Evolutionary conservation across 1,140 invertebrate genomes (phyloP), one percentile per base, ranked within the genome.

Genomic region (Drosophila mauritiana): DNA sequence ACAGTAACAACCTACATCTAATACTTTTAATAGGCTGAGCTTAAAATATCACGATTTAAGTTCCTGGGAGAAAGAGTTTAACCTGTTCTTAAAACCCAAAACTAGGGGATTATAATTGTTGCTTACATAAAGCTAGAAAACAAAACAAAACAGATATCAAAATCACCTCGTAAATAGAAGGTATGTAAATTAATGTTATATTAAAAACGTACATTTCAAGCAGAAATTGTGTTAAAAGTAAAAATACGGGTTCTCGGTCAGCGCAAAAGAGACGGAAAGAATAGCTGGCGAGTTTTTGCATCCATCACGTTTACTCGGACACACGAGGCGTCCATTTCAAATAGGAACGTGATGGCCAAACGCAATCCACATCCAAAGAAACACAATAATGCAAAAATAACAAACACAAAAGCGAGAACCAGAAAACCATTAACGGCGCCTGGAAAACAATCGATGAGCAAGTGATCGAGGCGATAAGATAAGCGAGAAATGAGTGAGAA

Each of bases 291-390:
- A 70, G 49, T 69, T 61, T n/a, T 43, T 65, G 45, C 45, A 82
- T 77, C 79, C 77, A 90, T 86, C 86, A 90, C 86, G 86, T 86
- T 91, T 90, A 90, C 69, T 90, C 82, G 79, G 78, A 78, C 77
- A 82, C 65, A 90, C 86, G 86, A 90, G 82, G 73, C 88, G 72
- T 90, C 79, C 86, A 90, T 90, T 90, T 78, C 74, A 90, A 90
- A 75, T 79, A 88, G 81, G 68, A 76, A 75, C 59, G 52, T 74
- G 56, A 56, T 86, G 42, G 63, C 62, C 22, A 61, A 42, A 57
- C 13, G 37, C 36, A 43, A n/a, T 58, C 55, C 40, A 22, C 37
- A 25, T 68, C 42, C 15, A 45, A 45, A 45, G 11, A 20, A 57
- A 63, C 58, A 61, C 61, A 58, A 73, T 48, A 43, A 54, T 64